Evolutionary conservation across 2,113 vertebrate species (phyloP), one percentile per base, ranked within the genome.

Genomic region (Lethenteron camtschaticum): DNA sequence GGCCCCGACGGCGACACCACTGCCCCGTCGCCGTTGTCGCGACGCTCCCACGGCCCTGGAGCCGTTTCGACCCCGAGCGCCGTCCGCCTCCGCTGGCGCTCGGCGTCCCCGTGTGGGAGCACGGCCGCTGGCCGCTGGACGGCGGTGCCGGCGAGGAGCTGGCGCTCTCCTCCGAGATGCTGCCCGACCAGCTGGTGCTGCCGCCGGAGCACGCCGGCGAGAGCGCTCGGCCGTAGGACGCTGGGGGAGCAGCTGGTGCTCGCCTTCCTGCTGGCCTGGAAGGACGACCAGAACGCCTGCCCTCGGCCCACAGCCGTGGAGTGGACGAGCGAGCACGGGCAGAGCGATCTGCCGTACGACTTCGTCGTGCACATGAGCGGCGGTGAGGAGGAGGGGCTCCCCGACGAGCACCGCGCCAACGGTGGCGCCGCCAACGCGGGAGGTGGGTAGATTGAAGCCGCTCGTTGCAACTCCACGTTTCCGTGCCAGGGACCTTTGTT

Each of bases 221-320:
- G 69, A n/a, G 73, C 12, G 56, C 3, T 6, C 41, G 41, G 74
- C 56, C 1, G 80, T 84, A 5, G 83, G 83, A 2, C 71, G 76
- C 57, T 84, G 83, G 83, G 82, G 1, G 83, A 84, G 76, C 73
- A 77, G 72, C 78, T 84, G 75, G 83, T 84, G 66, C 72, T 81
- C 75, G 80, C 79, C 57, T 85, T 82, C 79, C 78, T 85, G 68
- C 74, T 73, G 12, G 72, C 80, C 72, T 85, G 82, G 82, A 74
- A 74, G 41, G 80, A 81, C 72, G 68, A 76, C 9, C 14, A 57
- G 1, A 74, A 74, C 7, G 71, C 75, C 1, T 56, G 60, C 0
- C 41, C 41, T 41, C 73, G 79, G 1, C 83, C 83, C n/a, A 9
- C 56, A 0, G 68, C 76, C 1, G 12, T 84, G 70, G 59, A 72